phyloP scores from a whole-genome alignment of 2,113 vertebrate species.

The Neodontobutis hainanensis region DNA sequence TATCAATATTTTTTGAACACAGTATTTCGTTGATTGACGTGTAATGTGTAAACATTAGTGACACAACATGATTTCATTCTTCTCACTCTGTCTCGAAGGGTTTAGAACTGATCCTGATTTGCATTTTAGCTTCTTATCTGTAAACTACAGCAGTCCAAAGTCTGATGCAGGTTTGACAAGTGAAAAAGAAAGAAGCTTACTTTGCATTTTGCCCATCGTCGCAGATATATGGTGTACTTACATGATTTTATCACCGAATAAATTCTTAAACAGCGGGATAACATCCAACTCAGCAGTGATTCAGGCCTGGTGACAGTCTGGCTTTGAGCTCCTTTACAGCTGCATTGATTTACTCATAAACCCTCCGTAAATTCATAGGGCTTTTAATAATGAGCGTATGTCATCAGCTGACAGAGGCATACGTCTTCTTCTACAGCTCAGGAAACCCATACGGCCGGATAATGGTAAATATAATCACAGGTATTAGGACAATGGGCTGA shows the following conservation, averaged over 20 bases:
- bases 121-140: slow-evolving; percentile 17
- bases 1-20: too few species aligned
- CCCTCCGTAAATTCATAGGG: slow-evolving; percentile 63
- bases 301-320: slow-evolving; percentile 55
- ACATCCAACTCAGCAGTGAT: slow-evolving; percentile 59
- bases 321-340: slow-evolving; percentile 58
- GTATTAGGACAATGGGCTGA: slow-evolving; percentile 35
- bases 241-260: slow-evolving; percentile 67
- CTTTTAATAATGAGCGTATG: slow-evolving; percentile 66
- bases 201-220: slow-evolving; percentile 48
- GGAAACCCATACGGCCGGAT: slow-evolving; percentile 31
- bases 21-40: too few species aligned
- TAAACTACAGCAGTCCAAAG: slow-evolving; percentile 16
- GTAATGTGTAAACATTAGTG: too few species aligned
- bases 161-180: slow-evolving; percentile 41
- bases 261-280: slow-evolving; percentile 57
- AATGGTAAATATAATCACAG: slow-evolving; percentile 62
- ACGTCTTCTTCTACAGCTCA: slow-evolving; percentile 56
- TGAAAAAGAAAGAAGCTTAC: slow-evolving; percentile 46
- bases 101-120: not conserved
- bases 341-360: slow-evolving; percentile 69
- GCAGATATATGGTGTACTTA: slow-evolving; percentile 57
- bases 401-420: slow-evolving; percentile 55
- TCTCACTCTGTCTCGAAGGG: too few species aligned
- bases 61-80: too few species aligned